Base-by-base conservation (phyloP, 2,888 invertebrate genomes). In the Sinodicranocentrus sp. region DNA sequence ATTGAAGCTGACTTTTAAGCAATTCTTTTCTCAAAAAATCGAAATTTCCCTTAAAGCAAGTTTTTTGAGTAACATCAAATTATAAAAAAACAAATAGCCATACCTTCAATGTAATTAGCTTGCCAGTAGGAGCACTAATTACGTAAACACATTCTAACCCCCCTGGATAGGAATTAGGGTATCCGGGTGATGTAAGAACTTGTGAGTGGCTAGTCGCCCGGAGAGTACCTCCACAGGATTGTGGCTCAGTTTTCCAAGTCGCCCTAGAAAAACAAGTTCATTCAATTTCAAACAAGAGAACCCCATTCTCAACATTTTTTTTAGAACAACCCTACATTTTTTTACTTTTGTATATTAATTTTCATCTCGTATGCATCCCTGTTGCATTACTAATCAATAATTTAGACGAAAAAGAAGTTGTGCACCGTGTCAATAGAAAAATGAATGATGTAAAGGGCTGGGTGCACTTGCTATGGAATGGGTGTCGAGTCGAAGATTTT, bases 61-160 rank as follows among this genome's bases (percentile, higher is more conserved):
- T n/a, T n/a, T n/a, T n/a, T n/a, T n/a, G n/a, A n/a, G n/a, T n/a
- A n/a, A n/a, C n/a, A n/a, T n/a, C n/a, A n/a, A n/a, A n/a, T n/a
- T n/a, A n/a, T n/a, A n/a, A n/a, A n/a, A n/a, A n/a, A n/a, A n/a
- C n/a, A n/a, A n/a, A n/a, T n/a, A n/a, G n/a, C n/a, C 57, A 57
- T 25, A 94, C 94, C 91, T 98, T 97, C 68, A 99, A 92, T 1
- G 98, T 97, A 86, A 99, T 95, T 84, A 98, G 96, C 90, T 96
- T 94, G 59, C 97, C 98, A 33, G 95, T 94, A 90, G 97, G 96
- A 1, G 98, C 95, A 90, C 95, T 95, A 86, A 99, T 94, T 65
- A 96, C 94, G 91, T 98, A 98, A 72, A 97, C 93, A 89, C 98
- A 98, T 92, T 98, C 98, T 85, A 98, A 92, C n/a, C 98, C 98